Conservation (phyloP, 2,888 invertebrate genomes). For the Apamea monoglypha region DNA sequence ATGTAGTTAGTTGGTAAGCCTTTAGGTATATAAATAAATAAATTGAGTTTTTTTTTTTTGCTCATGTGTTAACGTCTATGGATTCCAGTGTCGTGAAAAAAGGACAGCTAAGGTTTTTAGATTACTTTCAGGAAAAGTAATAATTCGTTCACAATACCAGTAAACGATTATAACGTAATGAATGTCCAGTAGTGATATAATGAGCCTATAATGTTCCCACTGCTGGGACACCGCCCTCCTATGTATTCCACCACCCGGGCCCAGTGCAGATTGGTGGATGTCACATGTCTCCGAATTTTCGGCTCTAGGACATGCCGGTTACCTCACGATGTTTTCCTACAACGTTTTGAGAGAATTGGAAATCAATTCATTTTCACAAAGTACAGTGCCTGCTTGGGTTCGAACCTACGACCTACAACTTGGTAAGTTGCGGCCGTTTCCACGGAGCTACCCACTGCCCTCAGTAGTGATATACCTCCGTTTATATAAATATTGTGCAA, state of each 20-base stretch:
- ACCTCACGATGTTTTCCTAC: neutral
- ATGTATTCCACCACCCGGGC: neutral
- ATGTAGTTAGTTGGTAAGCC: neutral
- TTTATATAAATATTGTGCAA: conserved; percentile 1
- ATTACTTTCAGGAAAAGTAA: neutral
- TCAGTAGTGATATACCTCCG: neutral
- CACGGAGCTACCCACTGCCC: too few relatives aligned
- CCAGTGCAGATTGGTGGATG: neutral
- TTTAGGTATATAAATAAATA: neutral
- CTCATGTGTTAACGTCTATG: neutral
- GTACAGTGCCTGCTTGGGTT: too few relatives aligned
- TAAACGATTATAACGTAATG: neutral
- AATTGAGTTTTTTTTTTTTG: neutral
- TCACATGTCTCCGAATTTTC: neutral
- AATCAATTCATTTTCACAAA: neutral
- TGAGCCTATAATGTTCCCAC: too few relatives aligned
- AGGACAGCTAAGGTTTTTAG: too few relatives aligned
- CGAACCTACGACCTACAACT: too few relatives aligned
- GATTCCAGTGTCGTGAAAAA: neutral
- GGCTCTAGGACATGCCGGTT: neutral
- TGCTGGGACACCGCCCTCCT: neutral
- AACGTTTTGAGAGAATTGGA: neutral
- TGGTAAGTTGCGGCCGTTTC: too few relatives aligned
- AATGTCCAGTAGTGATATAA: neutral
- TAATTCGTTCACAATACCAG: neutral